Conservation (phyloP, 2,797 vertebrate genomes). For the Pseudochirops corinnae region DNA sequence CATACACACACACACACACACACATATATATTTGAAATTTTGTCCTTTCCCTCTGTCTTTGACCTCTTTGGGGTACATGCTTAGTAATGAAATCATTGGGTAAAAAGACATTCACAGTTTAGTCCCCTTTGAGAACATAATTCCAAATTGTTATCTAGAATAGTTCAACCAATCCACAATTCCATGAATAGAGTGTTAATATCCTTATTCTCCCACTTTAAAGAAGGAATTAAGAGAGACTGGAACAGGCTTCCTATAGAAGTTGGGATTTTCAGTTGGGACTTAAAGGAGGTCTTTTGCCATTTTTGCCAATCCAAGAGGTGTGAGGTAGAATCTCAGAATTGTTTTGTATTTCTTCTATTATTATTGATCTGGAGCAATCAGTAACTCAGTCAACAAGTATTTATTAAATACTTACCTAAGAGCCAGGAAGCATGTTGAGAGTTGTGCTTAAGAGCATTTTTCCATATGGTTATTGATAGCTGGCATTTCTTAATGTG, state of each 20-base stretch:
- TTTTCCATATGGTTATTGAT: not conserved
- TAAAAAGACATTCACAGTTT: not conserved
- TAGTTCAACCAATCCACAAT: not conserved
- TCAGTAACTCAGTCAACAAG: not conserved
- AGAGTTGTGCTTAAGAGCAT: not conserved
- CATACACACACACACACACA: fast-evolving
- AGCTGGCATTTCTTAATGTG: not conserved
- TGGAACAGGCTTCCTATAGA: not conserved
- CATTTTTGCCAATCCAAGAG: not conserved
- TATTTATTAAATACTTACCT: not conserved
- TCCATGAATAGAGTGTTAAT: not conserved
- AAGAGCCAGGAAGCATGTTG: not conserved
- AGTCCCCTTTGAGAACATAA: not conserved
- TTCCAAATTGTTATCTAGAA: not conserved
- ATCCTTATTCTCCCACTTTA: not conserved
- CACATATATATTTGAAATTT: not conserved
- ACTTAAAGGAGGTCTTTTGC: not conserved
- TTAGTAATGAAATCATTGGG: not conserved
- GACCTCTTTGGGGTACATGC: not conserved
- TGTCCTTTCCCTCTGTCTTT: not conserved
- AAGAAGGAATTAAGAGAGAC: not conserved
- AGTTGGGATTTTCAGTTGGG: not conserved
- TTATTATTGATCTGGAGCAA: not conserved
- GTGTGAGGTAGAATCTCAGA: not conserved
- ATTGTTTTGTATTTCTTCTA: not conserved